Base-by-base conservation (phyloP, 2,888 invertebrate species). In the Meganola albula region DNA sequence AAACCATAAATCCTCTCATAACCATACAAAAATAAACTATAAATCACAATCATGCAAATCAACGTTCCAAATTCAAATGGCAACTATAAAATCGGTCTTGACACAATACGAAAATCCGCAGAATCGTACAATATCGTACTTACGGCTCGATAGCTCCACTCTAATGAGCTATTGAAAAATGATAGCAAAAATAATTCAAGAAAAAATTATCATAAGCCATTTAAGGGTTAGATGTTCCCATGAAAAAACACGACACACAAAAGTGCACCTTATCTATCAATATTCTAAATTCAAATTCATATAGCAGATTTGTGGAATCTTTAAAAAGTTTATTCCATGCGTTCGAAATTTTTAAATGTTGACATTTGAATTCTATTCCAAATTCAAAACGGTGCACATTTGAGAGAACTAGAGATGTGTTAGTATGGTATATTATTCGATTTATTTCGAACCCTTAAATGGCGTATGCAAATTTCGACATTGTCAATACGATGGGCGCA, bases 121-220 rank as follows among this genome's bases (percentile, higher is more conserved):
- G 56, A 56, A 45, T 44, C 52, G 58, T n/a, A 20, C 70, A 64
- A n/a, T 69, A 60, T 72, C 53, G 63, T 65, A 76, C 79, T 80
- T 72, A 76, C 78, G 74, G 68, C 37, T 64, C 74, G 60, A 64
- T 76, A 69, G 72, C 64, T 69, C 68, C 63, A 63, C 58, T 63
- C 59, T 84, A 84, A 85, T 84, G 80, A 84, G 78, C 84, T 82
- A 84, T 85, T 84, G 85, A 85, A 85, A 84, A 84, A 85, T 85
- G 84, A 85, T 84, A 75, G 77, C 73, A 74, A 79, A 83, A 80
- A 80, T 82, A 73, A 77, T 79, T 76, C 75, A 62, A 50, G 63
- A 41, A 54, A 44, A 51, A 78, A 84, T 83, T 84, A 76, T 66
- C 83, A 83, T 83, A 82, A 75, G 58, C 68, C 71, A 72, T 74